Evolutionary conservation across 2,797 vertebrate genomes (phyloP).

Genomic region (Sebastes steindachneri): DNA sequence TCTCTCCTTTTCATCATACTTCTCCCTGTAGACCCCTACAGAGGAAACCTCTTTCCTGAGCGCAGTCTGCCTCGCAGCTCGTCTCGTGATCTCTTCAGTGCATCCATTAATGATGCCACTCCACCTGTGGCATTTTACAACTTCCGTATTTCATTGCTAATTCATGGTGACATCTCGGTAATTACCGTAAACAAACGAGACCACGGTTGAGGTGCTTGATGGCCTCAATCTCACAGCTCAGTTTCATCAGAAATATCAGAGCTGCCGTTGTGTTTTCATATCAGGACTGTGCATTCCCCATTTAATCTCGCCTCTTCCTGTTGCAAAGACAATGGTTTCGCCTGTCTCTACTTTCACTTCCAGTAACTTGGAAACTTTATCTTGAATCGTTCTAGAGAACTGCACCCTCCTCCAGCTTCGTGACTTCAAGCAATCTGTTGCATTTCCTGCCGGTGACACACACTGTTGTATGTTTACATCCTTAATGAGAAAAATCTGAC

Average conservation of each 20-base stretch:
- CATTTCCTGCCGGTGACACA: conserved; percentile 38
- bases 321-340: neutral
- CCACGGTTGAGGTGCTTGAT: neutral
- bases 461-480: neutral
- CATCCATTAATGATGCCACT: neutral
- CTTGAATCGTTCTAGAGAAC: neutral
- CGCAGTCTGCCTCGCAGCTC: neutral
- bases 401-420: conserved; percentile 1
- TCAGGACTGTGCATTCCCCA: neutral
- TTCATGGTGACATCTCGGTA: conserved; percentile 1
- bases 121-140: conserved; percentile 18
- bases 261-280: neutral
- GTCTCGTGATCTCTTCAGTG: neutral
- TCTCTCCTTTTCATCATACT: neutral
- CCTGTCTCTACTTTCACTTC: neutral
- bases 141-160: neutral
- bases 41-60: neutral
- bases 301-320: conserved; percentile 6
- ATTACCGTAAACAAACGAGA: conserved; percentile 5
- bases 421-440: neutral
- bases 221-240: neutral
- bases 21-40: neutral
- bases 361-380: neutral
- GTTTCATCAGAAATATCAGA: neutral
- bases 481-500: neutral